These are phyloP conservation scores for Neopipo cinnamomea DNA, from an alignment of 2,113 vertebrate genomes.

Conservation along the genomic window DNA sequence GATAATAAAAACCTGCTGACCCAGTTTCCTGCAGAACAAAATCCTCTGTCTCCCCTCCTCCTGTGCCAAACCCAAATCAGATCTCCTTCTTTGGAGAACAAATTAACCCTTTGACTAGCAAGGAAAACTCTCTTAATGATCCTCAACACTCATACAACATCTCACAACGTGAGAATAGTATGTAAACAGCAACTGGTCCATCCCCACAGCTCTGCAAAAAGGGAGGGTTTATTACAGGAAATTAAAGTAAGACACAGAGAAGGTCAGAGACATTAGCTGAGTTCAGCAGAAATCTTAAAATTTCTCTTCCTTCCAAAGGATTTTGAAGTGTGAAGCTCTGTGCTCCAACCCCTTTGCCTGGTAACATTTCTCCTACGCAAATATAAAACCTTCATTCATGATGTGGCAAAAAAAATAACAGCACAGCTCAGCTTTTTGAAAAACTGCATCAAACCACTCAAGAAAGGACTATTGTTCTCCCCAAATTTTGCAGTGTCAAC, in stretches of 20 bases:
- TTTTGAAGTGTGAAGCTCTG: background rate
- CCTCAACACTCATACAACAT: background rate
- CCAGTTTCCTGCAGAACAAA: constrained; percentile 69
- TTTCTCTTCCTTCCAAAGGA: background rate
- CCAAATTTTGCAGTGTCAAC: constrained; percentile 40
- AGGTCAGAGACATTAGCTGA: background rate
- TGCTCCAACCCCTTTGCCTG: background rate
- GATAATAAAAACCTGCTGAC: constrained; percentile 67
- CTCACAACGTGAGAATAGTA: background rate
- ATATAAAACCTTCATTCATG: background rate
- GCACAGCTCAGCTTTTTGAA: background rate
- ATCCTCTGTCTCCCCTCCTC: constrained; percentile 54
- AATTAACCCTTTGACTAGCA: constrained; percentile 58
- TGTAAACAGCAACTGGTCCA: background rate
- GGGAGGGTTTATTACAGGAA: background rate
- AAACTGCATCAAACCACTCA: background rate
- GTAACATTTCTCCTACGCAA: background rate
- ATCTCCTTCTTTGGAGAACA: background rate
- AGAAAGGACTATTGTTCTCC: constrained; percentile 37
- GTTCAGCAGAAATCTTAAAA: background rate
- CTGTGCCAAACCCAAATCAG: constrained; percentile 45
- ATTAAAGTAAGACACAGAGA: background rate
- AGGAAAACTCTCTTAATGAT: background rate
- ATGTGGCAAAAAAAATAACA: background rate
- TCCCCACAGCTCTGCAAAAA: background rate